These are phyloP conservation scores for Strigamia maritima DNA, from an alignment of 2,888 invertebrate genomes.

Conservation along the genomic window DNA sequence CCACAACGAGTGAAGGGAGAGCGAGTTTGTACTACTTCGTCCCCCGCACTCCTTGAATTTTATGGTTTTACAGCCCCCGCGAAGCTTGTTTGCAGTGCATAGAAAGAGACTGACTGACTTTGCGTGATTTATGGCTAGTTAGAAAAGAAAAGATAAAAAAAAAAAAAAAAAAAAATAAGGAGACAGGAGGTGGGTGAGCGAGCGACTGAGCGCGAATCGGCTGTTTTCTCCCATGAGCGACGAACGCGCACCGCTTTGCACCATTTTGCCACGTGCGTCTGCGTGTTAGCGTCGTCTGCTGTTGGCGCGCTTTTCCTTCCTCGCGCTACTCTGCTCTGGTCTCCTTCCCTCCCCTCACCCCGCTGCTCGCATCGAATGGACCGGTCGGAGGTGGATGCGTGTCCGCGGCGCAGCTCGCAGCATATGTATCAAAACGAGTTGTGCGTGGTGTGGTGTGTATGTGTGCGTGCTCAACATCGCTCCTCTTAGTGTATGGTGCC, in stretches of 20 bases:
- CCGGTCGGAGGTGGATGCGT: constrained; percentile 30
- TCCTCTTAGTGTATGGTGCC: neutral
- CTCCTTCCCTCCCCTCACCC: neutral
- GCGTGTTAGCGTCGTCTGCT: constrained; percentile 3
- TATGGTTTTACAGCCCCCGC: constrained; percentile 36
- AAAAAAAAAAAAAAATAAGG: neutral
- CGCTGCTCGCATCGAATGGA: neutral
- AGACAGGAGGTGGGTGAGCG: neutral
- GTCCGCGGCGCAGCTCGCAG: constrained; percentile 32
- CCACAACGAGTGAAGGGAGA: constrained; percentile 31
- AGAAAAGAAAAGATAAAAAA: constrained; percentile 11
- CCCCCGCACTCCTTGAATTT: constrained; percentile 33
- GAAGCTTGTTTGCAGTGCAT: constrained; percentile 36
- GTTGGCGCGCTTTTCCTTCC: neutral
- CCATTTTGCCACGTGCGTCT: constrained; percentile 2
- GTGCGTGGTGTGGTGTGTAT: constrained; percentile 24
- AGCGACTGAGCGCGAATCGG: too few relatives aligned
- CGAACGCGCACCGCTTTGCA: too few relatives aligned
- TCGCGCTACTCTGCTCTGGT: too few relatives aligned
- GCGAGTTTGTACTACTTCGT: constrained; percentile 8
- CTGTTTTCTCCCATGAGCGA: too few relatives aligned
- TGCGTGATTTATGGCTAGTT: constrained; percentile 34
- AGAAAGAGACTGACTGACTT: constrained; percentile 11
- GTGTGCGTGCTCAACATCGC: neutral
- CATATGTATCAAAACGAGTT: constrained; percentile 36